These are phyloP conservation scores for Scaptomyza montana DNA, from an alignment of 1,140 invertebrate species.

Conservation along the genomic window DNA sequence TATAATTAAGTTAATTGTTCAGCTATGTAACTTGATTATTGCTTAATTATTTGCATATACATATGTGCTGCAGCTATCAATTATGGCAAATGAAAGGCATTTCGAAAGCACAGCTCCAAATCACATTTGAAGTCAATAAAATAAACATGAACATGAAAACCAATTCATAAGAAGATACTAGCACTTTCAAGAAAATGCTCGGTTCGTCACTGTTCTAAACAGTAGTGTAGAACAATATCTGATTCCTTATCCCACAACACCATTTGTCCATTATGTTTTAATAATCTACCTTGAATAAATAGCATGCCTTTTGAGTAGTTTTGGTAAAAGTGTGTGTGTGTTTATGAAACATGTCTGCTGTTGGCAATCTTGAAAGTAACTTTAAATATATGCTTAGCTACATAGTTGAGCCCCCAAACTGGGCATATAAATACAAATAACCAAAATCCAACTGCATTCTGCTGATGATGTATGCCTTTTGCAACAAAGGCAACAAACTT, in stretches of 20 bases:
- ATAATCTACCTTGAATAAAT: neutral
- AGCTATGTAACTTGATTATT: conserved; percentile 72
- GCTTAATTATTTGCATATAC: conserved; percentile 73
- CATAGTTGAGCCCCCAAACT: neutral
- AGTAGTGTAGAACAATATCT: neutral
- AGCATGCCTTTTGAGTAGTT: neutral
- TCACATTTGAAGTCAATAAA: conserved; percentile 39
- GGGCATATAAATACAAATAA: too few species aligned
- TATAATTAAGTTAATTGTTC: conserved; percentile 79
- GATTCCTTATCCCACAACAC: too few species aligned
- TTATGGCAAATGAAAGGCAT: conserved; percentile 64
- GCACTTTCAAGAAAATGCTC: neutral
- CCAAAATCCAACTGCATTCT: conserved; percentile 5
- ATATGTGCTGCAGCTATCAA: conserved; percentile 59
- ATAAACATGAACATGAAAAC: conserved; percentile 37
- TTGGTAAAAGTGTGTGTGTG: too few species aligned
- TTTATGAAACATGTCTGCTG: neutral
- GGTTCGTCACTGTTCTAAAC: neutral
- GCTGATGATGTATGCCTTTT: conserved; percentile 28
- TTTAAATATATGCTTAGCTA: neutral
- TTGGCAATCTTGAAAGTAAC: neutral
- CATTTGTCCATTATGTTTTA: neutral
- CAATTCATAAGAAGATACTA: conserved; percentile 27
- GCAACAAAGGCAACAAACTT: conserved; percentile 12
- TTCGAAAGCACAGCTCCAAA: conserved; percentile 4